These are phyloP conservation scores for Agelas oroides DNA, from an alignment of 37 sponge, comb jelly and placozoan species.

Conservation along the genomic window DNA sequence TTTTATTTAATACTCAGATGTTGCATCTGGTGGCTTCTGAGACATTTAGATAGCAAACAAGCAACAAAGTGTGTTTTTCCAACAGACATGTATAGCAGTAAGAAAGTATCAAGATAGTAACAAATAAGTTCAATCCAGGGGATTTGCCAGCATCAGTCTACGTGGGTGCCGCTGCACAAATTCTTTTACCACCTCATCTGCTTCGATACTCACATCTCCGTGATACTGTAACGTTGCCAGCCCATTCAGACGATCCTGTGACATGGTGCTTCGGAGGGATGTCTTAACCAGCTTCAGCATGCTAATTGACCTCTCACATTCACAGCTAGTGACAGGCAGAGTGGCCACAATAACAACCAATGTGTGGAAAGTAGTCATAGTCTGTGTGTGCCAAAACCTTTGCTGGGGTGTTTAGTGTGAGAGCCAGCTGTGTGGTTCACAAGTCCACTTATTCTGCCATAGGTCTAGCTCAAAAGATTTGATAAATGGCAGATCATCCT, in stretches of 20 bases:
- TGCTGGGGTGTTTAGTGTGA: constrained; percentile 23
- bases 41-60: no score
- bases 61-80: no score
- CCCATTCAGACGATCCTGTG: constrained; percentile 44
- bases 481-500: constrained; percentile 42
- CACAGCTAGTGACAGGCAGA: constrained; percentile 70
- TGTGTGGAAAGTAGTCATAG: constrained; percentile 59
- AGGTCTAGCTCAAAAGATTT: constrained; percentile 55
- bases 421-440: constrained; percentile 7
- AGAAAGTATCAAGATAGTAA: no score
- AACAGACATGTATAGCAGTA: no score
- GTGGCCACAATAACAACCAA: constrained; percentile 58
- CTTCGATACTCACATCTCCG: no score
- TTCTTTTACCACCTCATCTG: no score
- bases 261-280: constrained; percentile 45
- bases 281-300: constrained; percentile 46
- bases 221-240: not conserved
- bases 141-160: no score
- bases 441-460: constrained; percentile 48
- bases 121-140: no score
- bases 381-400: constrained; percentile 49
- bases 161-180: no score
- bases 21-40: no score
- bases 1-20: no score
- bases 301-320: constrained; percentile 73